Conservation (phyloP, 2,888 invertebrate genomes). For the Hemistola chrysoprasaria region DNA sequence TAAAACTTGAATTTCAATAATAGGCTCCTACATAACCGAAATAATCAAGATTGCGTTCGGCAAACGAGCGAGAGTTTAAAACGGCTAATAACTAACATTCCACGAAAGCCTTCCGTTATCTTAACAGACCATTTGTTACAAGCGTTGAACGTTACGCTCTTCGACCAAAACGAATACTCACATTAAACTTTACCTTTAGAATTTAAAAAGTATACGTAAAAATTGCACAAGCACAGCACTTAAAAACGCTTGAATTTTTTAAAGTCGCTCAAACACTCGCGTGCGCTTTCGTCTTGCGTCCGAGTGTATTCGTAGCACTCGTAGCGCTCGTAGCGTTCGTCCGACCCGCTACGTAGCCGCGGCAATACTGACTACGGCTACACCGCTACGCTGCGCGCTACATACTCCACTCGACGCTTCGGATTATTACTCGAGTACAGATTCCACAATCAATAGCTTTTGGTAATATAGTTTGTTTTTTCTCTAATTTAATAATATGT, state of each 20-base stretch:
- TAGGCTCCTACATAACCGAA: conserved; percentile 1
- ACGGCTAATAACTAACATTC: conserved; percentile 40
- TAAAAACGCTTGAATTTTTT: conserved; percentile 52
- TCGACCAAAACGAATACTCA: conserved; percentile 55
- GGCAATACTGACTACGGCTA: conserved; percentile 72
- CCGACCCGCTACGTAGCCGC: conserved; percentile 64
- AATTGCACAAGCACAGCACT: conserved; percentile 17
- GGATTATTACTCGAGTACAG: conserved; percentile 71
- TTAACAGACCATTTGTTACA: conserved; percentile 67
- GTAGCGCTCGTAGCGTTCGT: conserved; percentile 42
- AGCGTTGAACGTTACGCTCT: conserved; percentile 53
- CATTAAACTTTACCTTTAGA: conserved; percentile 51
- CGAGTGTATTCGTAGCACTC: conserved; percentile 26
- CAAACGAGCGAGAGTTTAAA: conserved; percentile 29
- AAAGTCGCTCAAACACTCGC: conserved; percentile 37
- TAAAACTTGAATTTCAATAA: neutral
- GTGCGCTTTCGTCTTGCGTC: conserved; percentile 24
- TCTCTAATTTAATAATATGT: too few species aligned
- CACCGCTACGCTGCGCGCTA: conserved; percentile 67
- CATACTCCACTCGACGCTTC: conserved; percentile 61
- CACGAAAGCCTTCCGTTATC: conserved; percentile 56
- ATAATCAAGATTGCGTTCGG: conserved; percentile 11
- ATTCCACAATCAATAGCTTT: conserved; percentile 73
- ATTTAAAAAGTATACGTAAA: too few species aligned
- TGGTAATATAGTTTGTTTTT: conserved; percentile 34